Percentiles rank a stretch among this genome's conserved stretches.
phyloP scores from a whole-genome alignment of 2,797 vertebrate genomes.

The Carcharodon carcharias region DNA sequence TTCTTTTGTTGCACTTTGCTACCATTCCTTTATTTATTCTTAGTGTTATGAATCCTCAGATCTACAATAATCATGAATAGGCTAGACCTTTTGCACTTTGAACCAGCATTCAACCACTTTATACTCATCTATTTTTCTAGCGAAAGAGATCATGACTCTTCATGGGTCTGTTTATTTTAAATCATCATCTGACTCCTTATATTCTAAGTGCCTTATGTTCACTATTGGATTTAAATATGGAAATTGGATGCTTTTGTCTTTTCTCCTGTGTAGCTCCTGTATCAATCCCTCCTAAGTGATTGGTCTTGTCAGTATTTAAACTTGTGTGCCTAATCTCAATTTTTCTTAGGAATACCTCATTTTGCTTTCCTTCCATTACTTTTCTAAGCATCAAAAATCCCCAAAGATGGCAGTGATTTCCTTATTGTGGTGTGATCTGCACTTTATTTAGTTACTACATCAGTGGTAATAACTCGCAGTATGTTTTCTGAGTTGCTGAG shows the following conservation, averaged over 20 bases:
- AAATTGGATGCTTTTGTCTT: background rate
- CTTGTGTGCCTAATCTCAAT: background rate
- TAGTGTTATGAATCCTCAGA: background rate
- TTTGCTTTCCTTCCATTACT: background rate
- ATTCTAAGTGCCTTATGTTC: background rate
- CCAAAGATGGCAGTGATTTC: background rate
- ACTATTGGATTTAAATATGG: background rate
- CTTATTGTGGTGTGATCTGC: background rate
- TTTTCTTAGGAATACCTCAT: background rate
- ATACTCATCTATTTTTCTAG: background rate
- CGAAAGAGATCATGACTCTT: background rate
- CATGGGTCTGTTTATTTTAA: background rate
- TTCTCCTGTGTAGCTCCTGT: too few relatives aligned
- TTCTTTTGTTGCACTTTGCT: background rate
- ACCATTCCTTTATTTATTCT: background rate
- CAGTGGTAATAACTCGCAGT: background rate
- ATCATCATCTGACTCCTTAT: too few relatives aligned
- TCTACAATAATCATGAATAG: background rate
- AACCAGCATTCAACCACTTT: background rate
- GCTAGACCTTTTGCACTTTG: background rate
- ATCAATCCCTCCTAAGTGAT: background rate
- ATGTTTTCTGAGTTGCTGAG: conserved; percentile 11
- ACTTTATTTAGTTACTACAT: conserved; percentile 12
- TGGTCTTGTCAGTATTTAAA: background rate
- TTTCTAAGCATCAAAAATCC: background rate